These are phyloP conservation scores for Tetragnatha versicolor DNA, from an alignment of 1,140 invertebrate species.

Conservation along the genomic window DNA sequence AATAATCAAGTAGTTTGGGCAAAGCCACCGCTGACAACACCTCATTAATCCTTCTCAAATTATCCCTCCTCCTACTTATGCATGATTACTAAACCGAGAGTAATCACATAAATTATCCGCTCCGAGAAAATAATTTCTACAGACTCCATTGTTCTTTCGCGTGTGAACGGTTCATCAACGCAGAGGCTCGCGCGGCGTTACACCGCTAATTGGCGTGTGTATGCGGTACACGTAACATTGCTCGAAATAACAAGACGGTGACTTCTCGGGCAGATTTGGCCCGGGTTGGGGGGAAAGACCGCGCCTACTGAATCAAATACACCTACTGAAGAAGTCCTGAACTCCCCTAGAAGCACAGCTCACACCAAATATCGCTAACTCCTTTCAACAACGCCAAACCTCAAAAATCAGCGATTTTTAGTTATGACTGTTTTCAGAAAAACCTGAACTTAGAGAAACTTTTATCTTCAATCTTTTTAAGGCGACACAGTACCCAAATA, in stretches of 20 bases:
- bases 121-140: conserved; percentile 7
- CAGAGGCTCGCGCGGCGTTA: neutral
- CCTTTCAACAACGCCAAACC: no score
- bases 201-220: neutral
- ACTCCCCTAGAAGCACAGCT: no score
- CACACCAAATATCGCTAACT: no score
- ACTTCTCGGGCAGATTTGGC: conserved; percentile 15
- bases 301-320: conserved; percentile 8
- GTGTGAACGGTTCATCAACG: conserved; percentile 7
- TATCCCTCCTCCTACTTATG: conserved; percentile 21
- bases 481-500: no score
- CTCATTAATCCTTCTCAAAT: conserved; percentile 1
- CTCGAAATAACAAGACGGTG: conserved; percentile 2
- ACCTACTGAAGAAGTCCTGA: no score
- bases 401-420: no score
- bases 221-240: conserved; percentile 10
- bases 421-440: no score
- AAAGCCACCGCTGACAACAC: neutral
- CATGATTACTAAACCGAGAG: neutral
- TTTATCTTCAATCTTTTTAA: no score
- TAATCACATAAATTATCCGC: conserved; percentile 22
- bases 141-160: conserved; percentile 18
- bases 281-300: conserved; percentile 2
- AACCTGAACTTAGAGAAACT: no score
- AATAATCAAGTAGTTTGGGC: no score